Evolutionary conservation across 2,888 invertebrate species (phyloP).

Genomic region (Aethes cnicana): DNA sequence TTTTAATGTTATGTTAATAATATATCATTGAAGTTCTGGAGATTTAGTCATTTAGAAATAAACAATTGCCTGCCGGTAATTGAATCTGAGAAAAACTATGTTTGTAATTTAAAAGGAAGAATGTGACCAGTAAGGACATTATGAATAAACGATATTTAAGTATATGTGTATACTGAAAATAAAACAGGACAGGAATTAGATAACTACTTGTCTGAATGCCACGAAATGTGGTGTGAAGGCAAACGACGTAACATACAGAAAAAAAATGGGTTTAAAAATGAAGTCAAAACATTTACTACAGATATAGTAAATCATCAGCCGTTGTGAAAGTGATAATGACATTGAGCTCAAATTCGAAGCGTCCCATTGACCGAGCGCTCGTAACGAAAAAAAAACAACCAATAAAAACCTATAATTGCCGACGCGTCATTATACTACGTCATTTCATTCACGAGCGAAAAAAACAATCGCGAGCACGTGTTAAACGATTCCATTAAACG

Average conservation of each 20-base stretch:
- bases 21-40: too few species aligned
- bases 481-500: slow-evolving; percentile 75
- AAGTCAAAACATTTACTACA: slow-evolving; percentile 13
- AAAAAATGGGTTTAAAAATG: background rate
- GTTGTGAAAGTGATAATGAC: slow-evolving; percentile 81
- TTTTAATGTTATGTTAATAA: too few species aligned
- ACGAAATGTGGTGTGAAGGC: too few species aligned
- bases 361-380: slow-evolving; percentile 75
- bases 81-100: too few species aligned
- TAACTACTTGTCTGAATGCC: too few species aligned
- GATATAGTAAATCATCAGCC: slow-evolving; percentile 43
- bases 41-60: too few species aligned
- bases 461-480: slow-evolving; percentile 79
- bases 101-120: too few species aligned
- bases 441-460: slow-evolving; percentile 78
- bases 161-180: too few species aligned
- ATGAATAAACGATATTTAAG: too few species aligned
- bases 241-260: too few species aligned
- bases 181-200: too few species aligned
- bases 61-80: too few species aligned
- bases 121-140: background rate
- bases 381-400: slow-evolving; percentile 72
- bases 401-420: slow-evolving; percentile 81
- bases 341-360: slow-evolving; percentile 80
- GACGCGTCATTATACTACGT: slow-evolving; percentile 81